Base-by-base conservation (phyloP, 2,797 vertebrate genomes). In the Tympanoctomys barrerae region DNA sequence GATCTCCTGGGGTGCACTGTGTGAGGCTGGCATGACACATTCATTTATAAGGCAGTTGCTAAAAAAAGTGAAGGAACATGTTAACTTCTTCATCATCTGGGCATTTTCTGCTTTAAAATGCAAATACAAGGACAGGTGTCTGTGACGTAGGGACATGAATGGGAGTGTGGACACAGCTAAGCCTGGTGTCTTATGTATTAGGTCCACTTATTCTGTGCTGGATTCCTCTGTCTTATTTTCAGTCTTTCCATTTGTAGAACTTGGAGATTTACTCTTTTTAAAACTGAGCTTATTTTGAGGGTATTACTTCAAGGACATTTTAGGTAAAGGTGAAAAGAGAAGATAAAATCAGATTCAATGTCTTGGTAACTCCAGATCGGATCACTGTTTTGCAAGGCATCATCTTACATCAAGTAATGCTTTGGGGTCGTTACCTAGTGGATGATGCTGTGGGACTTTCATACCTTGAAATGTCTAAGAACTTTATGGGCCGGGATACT, bases 331-430 rank as follows among this genome's bases (percentile, higher is more conserved):
- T 78, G 31, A 46, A 88, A 88, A 85, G 86, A 68, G 39, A 93
- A 84, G 36, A 49, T 68, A 88, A 84, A 83, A 26, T 77, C 87
- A 80, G 49, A 83, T 83, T 62, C 28, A 84, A 7, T 87, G 33
- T 90, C 61, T 77, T 71, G 68, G 36, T 71, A 85, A 92, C 77
- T 94, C 39, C 80, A 92, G 94, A 87, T 80, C 33, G 54, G 62
- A 11, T 71, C 71, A 85, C 46, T 80, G 11, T 68, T 81, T 81
- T 81, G 52, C 4, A 64, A 90, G 62, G 21, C 18, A n/a, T 46
- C 36, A 1, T 87, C 24, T 57, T 64, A 8, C 70, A 36, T 59
- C 84, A 64, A 87, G 81, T n/a, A 39, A 21, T 52, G n/a, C 71
- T 82, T 61, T 42, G 28, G 46, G n/a, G 26, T 54, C 19, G 49